Evolutionary conservation across 2,888 invertebrate genomes (phyloP).

Genomic region (Dendrolimus pini): DNA sequence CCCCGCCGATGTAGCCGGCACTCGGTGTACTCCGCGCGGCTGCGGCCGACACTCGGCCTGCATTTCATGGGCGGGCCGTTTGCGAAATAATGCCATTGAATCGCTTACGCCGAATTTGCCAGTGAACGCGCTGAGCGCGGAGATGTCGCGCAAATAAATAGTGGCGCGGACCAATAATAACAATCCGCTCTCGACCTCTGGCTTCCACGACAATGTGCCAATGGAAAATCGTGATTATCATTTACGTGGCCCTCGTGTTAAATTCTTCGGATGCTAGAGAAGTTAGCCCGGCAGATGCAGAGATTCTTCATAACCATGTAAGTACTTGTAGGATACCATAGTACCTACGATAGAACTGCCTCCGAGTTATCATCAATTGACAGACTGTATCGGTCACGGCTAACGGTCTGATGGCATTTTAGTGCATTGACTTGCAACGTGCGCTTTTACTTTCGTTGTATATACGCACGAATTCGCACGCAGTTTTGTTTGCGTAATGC

Average conservation of each 20-base stretch:
- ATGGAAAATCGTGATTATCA: conserved; percentile 63
- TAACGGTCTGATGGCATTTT: conserved; percentile 17
- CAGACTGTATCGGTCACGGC: conserved; percentile 28
- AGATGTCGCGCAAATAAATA: conserved; percentile 68
- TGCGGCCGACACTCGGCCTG: conserved; percentile 68
- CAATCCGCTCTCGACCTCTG: conserved; percentile 32
- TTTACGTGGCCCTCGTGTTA: conserved; percentile 52
- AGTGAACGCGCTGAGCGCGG: conserved; percentile 51
- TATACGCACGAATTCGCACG: conserved; percentile 1
- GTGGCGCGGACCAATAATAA: conserved; percentile 37
- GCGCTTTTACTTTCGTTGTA: conserved; percentile 66
- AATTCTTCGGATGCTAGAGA: conserved; percentile 40
- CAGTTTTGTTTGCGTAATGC: conserved; percentile 6
- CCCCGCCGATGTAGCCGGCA: conserved; percentile 36
- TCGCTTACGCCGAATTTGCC: conserved; percentile 50
- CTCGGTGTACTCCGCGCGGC: conserved; percentile 61
- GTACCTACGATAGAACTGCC: conserved; percentile 4
- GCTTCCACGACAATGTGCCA: conserved; percentile 61
- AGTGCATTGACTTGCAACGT: conserved; percentile 49
- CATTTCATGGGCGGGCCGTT: conserved; percentile 44
- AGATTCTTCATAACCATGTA: conserved; percentile 52
- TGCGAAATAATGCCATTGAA: conserved; percentile 68
- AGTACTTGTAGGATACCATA: conserved; percentile 29
- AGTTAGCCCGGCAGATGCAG: conserved; percentile 37
- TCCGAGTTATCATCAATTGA: conserved; percentile 4